Conservation (phyloP, 2,888 invertebrate genomes). For the Pomacea canaliculata region DNA sequence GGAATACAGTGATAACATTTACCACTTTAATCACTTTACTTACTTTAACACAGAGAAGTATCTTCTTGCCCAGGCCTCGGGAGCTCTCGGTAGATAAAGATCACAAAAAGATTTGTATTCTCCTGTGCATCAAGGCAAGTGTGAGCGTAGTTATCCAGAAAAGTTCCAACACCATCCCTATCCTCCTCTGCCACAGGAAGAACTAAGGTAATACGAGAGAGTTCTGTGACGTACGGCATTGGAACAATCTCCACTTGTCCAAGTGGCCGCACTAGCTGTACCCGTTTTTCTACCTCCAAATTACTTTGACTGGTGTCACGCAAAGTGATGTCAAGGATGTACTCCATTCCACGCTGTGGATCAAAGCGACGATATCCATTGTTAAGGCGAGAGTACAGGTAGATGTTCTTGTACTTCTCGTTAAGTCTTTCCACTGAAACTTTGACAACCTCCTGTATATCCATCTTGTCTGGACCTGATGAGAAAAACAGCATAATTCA, state of each 20-base stretch:
- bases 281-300: constrained; percentile 70
- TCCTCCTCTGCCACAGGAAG: constrained; percentile 76
- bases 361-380: constrained; percentile 86
- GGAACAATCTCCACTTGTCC: constrained; percentile 90
- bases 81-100: constrained; percentile 73
- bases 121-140: constrained; percentile 81
- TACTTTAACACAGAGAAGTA: constrained; percentile 76
- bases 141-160: constrained; percentile 80
- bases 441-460: constrained; percentile 77
- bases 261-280: constrained; percentile 86
- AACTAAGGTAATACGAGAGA: constrained; percentile 83
- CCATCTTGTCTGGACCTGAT: constrained; percentile 73
- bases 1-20: neutral
- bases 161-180: constrained; percentile 74
- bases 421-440: constrained; percentile 53
- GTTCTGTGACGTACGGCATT: constrained; percentile 96
- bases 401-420: constrained; percentile 53
- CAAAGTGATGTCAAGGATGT: constrained; percentile 77
- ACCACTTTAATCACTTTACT: neutral
- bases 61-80: constrained; percentile 69
- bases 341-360: constrained; percentile 87
- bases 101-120: constrained; percentile 83
- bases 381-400: constrained; percentile 70
- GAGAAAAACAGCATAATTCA: neutral
- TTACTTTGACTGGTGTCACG: constrained; percentile 41